Conservation (phyloP, 2,113 vertebrate genomes). For the Numenius arquata region DNA sequence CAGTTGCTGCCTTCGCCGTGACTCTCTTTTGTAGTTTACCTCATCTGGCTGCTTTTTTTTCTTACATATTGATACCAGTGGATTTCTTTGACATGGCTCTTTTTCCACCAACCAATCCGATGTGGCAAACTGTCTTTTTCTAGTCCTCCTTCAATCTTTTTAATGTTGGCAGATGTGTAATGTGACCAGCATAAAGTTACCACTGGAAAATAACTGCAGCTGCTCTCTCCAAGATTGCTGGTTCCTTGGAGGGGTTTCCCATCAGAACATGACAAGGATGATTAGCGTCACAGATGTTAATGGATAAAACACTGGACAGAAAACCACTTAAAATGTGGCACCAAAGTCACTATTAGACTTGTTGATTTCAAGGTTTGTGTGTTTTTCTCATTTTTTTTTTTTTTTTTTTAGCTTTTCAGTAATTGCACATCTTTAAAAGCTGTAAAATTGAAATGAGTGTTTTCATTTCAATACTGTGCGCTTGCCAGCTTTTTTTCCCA, state of each 20-base stretch:
- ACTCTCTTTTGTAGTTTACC: background rate
- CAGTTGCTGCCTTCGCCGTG: background rate
- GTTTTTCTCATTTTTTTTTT: background rate
- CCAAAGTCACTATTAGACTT: background rate
- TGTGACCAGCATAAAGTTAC: background rate
- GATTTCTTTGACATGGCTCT: background rate
- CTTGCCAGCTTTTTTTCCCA: background rate
- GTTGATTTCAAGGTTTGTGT: background rate
- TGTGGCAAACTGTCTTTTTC: background rate
- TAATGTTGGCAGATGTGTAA: background rate
- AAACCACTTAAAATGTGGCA: background rate
- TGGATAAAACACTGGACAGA: background rate
- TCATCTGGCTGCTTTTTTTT: background rate
- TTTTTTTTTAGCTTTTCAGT: background rate
- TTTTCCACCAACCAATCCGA: background rate
- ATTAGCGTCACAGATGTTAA: background rate
- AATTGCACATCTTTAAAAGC: background rate
- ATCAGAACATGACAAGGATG: background rate
- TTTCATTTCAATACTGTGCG: fast-evolving
- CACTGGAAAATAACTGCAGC: background rate
- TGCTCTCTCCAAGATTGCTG: background rate
- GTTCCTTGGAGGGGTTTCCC: background rate
- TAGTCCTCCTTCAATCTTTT: background rate
- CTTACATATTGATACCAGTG: background rate
- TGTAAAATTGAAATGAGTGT: background rate